Evolutionary conservation across 2,888 invertebrate species (phyloP).

Genomic region (Parasteatoda lunata): DNA sequence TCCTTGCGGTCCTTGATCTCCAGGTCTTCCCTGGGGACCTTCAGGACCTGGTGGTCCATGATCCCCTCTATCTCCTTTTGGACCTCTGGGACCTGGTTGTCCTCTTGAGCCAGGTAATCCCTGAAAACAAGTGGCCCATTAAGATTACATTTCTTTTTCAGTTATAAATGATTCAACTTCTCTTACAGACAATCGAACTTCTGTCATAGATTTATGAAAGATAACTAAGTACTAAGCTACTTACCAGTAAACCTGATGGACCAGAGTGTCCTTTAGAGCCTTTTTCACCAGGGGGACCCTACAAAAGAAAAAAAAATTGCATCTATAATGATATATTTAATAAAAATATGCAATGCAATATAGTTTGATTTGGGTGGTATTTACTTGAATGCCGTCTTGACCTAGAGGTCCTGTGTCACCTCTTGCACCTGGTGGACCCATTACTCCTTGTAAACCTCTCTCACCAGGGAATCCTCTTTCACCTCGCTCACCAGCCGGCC

Average conservation of each 20-base stretch:
- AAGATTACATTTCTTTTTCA: background rate
- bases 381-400: conserved; percentile 72
- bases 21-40: conserved; percentile 79
- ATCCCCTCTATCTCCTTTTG: conserved; percentile 85
- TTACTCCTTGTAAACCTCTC: conserved; percentile 73
- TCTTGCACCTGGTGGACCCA: conserved; percentile 78
- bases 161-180: background rate
- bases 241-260: conserved; percentile 80
- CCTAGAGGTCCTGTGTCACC: conserved; percentile 75
- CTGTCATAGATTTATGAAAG: background rate
- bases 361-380: background rate
- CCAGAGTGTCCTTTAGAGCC: conserved; percentile 84
- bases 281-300: conserved; percentile 77
- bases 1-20: conserved; percentile 72
- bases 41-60: conserved; percentile 83
- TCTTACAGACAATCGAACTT: background rate
- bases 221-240: conserved; percentile 57
- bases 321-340: background rate
- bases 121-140: conserved; percentile 70
- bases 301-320: conserved; percentile 56
- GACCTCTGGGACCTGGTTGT: conserved; percentile 80
- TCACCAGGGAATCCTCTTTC: conserved; percentile 71
- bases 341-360: background rate
- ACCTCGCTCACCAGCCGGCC: conserved; percentile 71
- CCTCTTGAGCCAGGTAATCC: conserved; percentile 84